Base-by-base conservation (phyloP, 2,113 vertebrate species). In the Petromus typicus region DNA sequence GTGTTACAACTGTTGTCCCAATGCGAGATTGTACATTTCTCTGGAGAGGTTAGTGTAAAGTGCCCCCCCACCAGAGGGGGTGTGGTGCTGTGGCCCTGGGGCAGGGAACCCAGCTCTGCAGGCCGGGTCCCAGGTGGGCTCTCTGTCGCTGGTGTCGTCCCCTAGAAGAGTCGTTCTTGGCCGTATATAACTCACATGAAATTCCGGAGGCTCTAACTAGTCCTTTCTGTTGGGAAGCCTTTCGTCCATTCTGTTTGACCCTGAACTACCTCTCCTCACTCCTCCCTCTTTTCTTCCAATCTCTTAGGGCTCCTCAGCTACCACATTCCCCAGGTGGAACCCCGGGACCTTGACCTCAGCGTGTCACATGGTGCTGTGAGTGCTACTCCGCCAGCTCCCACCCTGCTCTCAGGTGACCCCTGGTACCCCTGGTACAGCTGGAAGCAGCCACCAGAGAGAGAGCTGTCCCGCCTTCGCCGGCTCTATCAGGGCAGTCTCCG, bases 391-490 rank as follows among this genome's bases (percentile, higher is more conserved):
- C 97, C 98, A 0, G 97, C 98, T 0, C 97, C 98, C 0, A 94
- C 88, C 1, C 43, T 98, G 57, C 2, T 63, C 56, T 79, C 20
- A 30, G 86, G 73, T 6, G 40, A 96, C 76, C 37, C 97, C 5
- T 99, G 99, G 99, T 99, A 99, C 81, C 79, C 97, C 0, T 99
- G 99, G 99, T 99, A 99, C 1, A 96, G 96, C 13, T 98, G 98
- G 97, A 97, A 98, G 13, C 95, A 97, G 7, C 98, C 99, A 0
- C 97, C 99, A 0, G 97, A 98, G 0, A 93, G 94, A 4, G 98
- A 99, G 78, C 93, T 99, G 51, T 98, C 98, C 0, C 98, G 98
- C 87, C 83, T 99, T 18, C 99, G 96, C 90, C 99, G 98, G 81
- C 98, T 97, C 0, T 99, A 99, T 54, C 98, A 97, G 81, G 97